Evolutionary conservation across 2,113 vertebrate genomes (phyloP), one percentile per base, ranked within the genome.

Genomic region (Arothron firmamentum): DNA sequence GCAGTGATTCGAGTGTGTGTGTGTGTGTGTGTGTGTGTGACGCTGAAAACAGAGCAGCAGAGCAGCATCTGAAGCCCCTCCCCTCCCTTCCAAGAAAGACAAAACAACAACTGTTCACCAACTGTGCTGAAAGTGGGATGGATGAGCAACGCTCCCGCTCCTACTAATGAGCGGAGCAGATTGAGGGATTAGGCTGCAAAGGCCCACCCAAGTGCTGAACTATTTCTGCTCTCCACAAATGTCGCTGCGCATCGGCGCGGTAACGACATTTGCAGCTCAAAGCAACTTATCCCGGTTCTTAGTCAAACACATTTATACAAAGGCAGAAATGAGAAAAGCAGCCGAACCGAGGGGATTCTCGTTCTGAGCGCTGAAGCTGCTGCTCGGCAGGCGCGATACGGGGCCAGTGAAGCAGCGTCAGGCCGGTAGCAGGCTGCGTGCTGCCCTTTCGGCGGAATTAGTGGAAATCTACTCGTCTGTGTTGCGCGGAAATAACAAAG

Each of bases 91-190:
- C 50, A 54, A 20, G 18, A 56, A 19, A 70, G 48, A 69, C 65
- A 65, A 56, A 74, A 76, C 64, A 75, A 70, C 55, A 79, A 72
- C 69, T 52, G 64, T 77, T 80, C 16, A 0, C 59, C 68, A 77
- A 80, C 56, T 80, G 70, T 67, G 67, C 69, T 51, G 62, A 20
- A 59, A 62, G 57, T 59, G 45, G 72, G 70, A 61, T 46, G 46
- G 54, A 74, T 57, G 65, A 82, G 56, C 67, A 38, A 17, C 0
- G 28, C 55, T 73, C 42, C 42, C 55, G 62, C 63, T 68, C 56
- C 59, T 34, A 16, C 83, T 82, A 87, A 84, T 78, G 79, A 82
- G 77, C 75, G 42, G 71, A 65, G 68, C 48, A 58, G 85, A 82
- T 53, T 75, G 82, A 82, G 77, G 82, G 72, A 67, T 79, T 82